Conservation (phyloP, 2,797 vertebrate species). For the Streptopelia turtur region DNA sequence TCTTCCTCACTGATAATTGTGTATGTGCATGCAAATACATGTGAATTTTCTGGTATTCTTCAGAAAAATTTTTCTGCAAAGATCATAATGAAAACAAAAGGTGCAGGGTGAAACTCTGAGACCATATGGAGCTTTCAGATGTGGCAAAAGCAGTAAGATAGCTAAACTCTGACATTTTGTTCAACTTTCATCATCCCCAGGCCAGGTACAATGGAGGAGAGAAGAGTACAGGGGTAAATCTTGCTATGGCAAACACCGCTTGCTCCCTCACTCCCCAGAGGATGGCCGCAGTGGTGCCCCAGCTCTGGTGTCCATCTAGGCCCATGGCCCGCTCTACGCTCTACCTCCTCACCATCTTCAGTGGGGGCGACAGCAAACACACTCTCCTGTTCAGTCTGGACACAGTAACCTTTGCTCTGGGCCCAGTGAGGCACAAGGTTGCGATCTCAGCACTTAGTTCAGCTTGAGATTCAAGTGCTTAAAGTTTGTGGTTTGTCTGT, state of each 20-base stretch:
- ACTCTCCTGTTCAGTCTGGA: background rate
- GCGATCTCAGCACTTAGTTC: background rate
- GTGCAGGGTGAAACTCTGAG: background rate
- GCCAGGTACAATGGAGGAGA: background rate
- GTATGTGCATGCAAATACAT: background rate
- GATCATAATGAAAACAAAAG: background rate
- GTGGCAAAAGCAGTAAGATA: background rate
- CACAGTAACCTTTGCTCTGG: background rate
- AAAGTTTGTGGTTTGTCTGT: too few species aligned
- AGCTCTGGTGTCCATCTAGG: background rate
- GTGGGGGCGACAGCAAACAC: background rate
- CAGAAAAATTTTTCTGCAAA: background rate
- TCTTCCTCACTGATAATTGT: background rate
- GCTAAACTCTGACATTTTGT: background rate
- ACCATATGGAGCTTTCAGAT: background rate
- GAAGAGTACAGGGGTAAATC: background rate
- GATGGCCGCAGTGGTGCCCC: background rate
- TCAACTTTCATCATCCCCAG: background rate
- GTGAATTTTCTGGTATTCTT: background rate
- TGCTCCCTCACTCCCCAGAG: background rate
- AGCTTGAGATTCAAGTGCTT: background rate
- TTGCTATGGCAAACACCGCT: background rate
- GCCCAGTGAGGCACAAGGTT: background rate
- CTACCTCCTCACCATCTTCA: background rate
- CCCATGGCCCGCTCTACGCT: background rate